Conservation (phyloP, 2,888 invertebrate species). For the Autographa gamma region DNA sequence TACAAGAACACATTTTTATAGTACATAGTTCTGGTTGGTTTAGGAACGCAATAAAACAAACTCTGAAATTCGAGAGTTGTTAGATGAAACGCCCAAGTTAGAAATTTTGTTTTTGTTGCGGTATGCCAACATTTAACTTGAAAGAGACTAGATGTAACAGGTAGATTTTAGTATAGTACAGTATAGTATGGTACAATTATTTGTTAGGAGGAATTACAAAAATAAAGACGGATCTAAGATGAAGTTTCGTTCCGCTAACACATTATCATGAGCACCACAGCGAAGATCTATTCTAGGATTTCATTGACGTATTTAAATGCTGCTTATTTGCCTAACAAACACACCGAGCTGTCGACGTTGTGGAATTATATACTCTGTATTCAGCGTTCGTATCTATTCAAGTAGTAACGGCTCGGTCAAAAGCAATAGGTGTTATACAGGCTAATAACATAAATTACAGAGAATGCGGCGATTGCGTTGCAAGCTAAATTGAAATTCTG, state of each 20-base stretch:
- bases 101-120: constrained; percentile 46
- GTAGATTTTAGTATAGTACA: background rate
- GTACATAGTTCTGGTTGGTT: constrained; percentile 26
- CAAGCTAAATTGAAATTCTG: background rate
- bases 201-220: background rate
- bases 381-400: background rate
- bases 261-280: background rate
- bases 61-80: constrained; percentile 45
- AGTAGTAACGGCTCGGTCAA: constrained; percentile 4
- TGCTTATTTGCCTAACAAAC: background rate
- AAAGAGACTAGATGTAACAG: constrained; percentile 16
- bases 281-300: background rate
- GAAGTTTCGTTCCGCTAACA: too few species aligned
- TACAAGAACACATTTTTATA: constrained; percentile 2
- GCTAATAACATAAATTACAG: constrained; percentile 3
- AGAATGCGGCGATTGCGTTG: background rate
- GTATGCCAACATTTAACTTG: constrained; percentile 21
- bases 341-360: background rate
- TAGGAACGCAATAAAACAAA: constrained; percentile 38
- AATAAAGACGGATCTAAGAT: background rate
- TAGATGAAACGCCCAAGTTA: constrained; percentile 18
- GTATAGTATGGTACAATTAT: background rate
- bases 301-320: background rate
- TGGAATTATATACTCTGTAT: constrained; percentile 3
- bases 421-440: constrained; percentile 4